phyloP scores from a whole-genome alignment of 1,140 invertebrate genomes.

The Lerema accius region DNA sequence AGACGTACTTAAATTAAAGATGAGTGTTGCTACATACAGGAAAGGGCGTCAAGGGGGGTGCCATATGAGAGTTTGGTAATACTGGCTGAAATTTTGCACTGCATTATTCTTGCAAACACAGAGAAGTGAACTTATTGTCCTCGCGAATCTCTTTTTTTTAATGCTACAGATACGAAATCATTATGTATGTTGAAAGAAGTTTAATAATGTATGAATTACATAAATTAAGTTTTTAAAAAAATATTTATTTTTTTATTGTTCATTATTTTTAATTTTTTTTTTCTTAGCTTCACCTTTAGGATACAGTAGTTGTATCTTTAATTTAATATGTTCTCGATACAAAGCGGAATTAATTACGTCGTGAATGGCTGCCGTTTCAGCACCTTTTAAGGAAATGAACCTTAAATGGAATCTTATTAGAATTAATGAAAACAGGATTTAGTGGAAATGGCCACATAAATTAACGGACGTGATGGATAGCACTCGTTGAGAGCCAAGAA shows the following conservation, averaged over 20 bases:
- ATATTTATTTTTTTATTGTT: too few relatives aligned
- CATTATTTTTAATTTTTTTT: too few relatives aligned
- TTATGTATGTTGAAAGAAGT: too few relatives aligned
- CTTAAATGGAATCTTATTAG: conserved; percentile 50
- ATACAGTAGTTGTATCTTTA: background rate
- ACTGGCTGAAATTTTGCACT: conserved; percentile 70
- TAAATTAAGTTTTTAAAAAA: too few relatives aligned
- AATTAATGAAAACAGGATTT: conserved; percentile 62
- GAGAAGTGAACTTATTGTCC: conserved; percentile 25
- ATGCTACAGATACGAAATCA: too few relatives aligned
- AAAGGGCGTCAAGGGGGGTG: conserved; percentile 56
- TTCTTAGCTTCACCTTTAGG: too few relatives aligned
- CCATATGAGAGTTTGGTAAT: conserved; percentile 59
- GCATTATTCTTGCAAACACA: conserved; percentile 31
- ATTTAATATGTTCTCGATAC: background rate
- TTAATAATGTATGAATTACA: too few relatives aligned
- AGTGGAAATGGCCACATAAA: conserved; percentile 55
- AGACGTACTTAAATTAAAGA: conserved; percentile 75
- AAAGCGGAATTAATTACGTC: conserved; percentile 6
- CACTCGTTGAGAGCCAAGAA: conserved; percentile 37
- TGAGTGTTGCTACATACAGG: conserved; percentile 68
- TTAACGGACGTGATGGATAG: conserved; percentile 53
- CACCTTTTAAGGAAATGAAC: conserved; percentile 57
- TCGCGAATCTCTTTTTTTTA: conserved; percentile 10
- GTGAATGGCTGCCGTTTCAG: conserved; percentile 33